A percentile compares a stretch with the other conserved stretches of the same genome.
These are phyloP conservation scores for Heliopora coerulea DNA, from an alignment of 92 coral and sea anemone species.

Conservation along the genomic window DNA sequence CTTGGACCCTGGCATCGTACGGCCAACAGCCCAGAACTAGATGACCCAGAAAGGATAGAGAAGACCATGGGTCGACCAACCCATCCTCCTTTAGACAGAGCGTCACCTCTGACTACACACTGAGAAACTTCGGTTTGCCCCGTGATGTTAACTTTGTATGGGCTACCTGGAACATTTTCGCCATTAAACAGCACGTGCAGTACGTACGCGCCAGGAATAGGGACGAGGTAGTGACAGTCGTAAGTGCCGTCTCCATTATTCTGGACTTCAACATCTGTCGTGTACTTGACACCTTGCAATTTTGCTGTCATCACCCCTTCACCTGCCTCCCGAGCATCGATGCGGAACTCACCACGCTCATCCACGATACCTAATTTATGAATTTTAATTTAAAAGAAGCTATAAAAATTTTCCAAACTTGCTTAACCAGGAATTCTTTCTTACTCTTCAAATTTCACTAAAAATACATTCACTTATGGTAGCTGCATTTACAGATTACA, in stretches of 20 bases:
- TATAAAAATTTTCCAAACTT: no score
- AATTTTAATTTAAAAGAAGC: not conserved
- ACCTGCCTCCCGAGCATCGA: conserved; percentile 73
- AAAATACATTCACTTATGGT: no score
- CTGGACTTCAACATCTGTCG: conserved; percentile 72
- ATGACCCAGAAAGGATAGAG: conserved; percentile 77
- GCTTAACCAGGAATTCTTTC: no score
- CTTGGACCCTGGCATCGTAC: conserved; percentile 94
- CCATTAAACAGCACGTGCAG: conserved; percentile 80
- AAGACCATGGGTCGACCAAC: conserved; percentile 80
- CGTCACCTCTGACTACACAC: conserved; percentile 53
- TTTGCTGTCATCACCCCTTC: conserved; percentile 73
- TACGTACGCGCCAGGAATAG: conserved; percentile 82
- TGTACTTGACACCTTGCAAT: conserved; percentile 73
- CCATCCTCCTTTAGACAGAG: conserved; percentile 53
- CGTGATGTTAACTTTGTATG: conserved; percentile 80
- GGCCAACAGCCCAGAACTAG: conserved; percentile 82
- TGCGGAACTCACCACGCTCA: conserved; percentile 77
- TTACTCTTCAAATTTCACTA: no score
- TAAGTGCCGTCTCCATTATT: conserved; percentile 67
- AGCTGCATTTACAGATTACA: no score
- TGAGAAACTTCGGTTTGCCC: conserved; percentile 55
- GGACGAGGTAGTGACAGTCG: conserved; percentile 77
- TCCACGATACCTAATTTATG: conserved; percentile 60
- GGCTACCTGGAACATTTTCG: conserved; percentile 75